Evolutionary conservation across 2,888 invertebrate species (phyloP), one percentile per base, ranked within the genome.

Genomic region (Smittia aterrima): DNA sequence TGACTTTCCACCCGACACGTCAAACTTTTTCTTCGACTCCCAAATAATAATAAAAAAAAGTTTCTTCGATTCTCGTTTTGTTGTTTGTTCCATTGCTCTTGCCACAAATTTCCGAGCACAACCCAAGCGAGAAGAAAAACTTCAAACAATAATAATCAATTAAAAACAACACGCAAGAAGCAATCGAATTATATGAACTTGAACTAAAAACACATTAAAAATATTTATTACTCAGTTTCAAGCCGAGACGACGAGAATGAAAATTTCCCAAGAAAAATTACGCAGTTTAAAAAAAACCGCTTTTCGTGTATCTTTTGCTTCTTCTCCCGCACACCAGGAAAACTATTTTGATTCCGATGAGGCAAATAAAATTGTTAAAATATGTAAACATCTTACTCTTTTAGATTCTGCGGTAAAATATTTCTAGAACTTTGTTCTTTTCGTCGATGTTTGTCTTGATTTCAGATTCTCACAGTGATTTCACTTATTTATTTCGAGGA

Each of bases 131-230:
- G 47, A 47, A 47, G 47, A 47, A 47, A 13, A 47, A 47, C 13
- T 11, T 24, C 27, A 53, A 53, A 71, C 27, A 53, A 71, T 54
- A 71, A 71, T 32, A 71, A 71, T 71, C 54, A 71, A 71, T 54
- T 71, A 54, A 54, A 72, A 67, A 71, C 22, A 72, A 62, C 62
- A 62, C 72, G 72, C 72, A 58, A 38, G 54, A 70, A 70, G 58
- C 72, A 72, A 72, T 72, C 54, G 62, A 70, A 70, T 53, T 53
- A 70, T 70, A 32, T 72, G 72, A 72, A 72, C 62, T 72, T 62
- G 72, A 72, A 72, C 62, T 38, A 62, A 72, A 72, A 58, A 70
- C 53, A 70, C 53, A 70, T n/a, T n/a, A 25, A 54, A 72, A 71
- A 53, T 47, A 53, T 47, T 18, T 68, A 24, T 18, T 47, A 16